Evolutionary conservation across 2,797 vertebrate species (phyloP), one percentile per base, ranked within the genome.

Genomic region (Aulostomus chinensis): DNA sequence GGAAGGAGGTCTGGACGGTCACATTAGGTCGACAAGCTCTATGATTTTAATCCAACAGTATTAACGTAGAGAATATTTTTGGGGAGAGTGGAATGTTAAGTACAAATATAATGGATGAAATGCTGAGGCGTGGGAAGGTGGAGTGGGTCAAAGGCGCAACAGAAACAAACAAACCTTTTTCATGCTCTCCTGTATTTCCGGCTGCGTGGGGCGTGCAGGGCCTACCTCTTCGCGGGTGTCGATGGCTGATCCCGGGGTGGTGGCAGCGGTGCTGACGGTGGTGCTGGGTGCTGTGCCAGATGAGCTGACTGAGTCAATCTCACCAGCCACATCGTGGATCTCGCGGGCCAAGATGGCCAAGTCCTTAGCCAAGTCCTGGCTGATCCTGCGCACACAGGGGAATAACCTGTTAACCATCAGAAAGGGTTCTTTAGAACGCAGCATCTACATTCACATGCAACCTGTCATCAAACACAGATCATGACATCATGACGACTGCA

Each of bases 201-300:
- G 76, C 76, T 73, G 78, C 68, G 86, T 89, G 89, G 94, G 90
- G 77, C 92, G 91, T 89, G 93, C 92, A 67, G 80, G 62, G 68
- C 93, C 93, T 95, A 98, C 97, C 96, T 99, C 96, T 95, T 99
- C 97, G 86, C 94, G 94, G 88, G 96, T 98, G 94, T 99, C 97
- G 88, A 99, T 98, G 91, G 97, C 95, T 60, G 97, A 99, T 86
- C 96, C 96, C 63, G 97, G 97, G 76, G 97, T 99, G 90, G 97
- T 98, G 87, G 97, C 96, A 14, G 96, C 97, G 34, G 96, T 98
- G 95, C 97, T 98, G 92, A 94, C 96, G 66, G 96, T 97, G 89
- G 97, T 99, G 89, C 97, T 98, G 78, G 97, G 96, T 21, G 95
- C 96, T 14, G 96, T 98, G 90, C 96, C 96, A 1, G 96, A 98